Evolutionary conservation across 1,140 invertebrate species (phyloP).

Genomic region (Aricia agestis): DNA sequence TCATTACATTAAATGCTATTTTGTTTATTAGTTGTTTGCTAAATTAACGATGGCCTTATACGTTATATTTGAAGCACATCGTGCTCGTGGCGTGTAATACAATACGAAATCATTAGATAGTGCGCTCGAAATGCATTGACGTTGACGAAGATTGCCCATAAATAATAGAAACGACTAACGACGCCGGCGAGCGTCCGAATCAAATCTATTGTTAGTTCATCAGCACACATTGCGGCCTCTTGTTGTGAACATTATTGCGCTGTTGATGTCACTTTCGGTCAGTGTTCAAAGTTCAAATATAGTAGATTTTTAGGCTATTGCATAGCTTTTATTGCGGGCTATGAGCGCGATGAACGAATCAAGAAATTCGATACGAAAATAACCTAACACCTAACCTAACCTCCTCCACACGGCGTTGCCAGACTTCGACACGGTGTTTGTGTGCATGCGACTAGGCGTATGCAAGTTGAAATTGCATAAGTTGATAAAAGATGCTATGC

Average conservation of each 20-base stretch:
- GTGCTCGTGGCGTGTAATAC: background rate
- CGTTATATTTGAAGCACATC: background rate
- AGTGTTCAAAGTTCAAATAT: background rate
- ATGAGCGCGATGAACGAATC: no score
- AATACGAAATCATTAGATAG: conserved; percentile 8
- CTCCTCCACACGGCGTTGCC: no score
- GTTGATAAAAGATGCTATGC: no score
- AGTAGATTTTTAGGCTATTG: no score
- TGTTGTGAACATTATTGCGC: conserved; percentile 18
- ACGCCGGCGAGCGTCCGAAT: conserved; percentile 34
- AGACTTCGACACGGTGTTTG: no score
- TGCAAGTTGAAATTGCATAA: no score
- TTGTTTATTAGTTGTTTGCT: no score
- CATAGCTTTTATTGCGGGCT: no score
- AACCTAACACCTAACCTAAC: no score
- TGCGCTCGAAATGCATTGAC: conserved; percentile 33
- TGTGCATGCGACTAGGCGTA: no score
- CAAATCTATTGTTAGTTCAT: conserved; percentile 39
- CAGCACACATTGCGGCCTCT: conserved; percentile 30
- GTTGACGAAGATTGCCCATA: conserved; percentile 53
- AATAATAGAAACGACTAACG: conserved; percentile 40
- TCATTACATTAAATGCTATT: no score
- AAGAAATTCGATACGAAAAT: no score
- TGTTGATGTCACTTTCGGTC: conserved; percentile 17
- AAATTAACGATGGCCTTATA: background rate